phyloP scores from a whole-genome alignment of 2,113 vertebrate species.

The human (Homo sapiens) region GRCh38 chr11:2066001-2066500 shows the following conservation, averaged over 20 bases:
- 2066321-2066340: not conserved
- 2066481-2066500: not conserved
- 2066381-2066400: not conserved
- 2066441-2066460: not conserved
- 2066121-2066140: not conserved
- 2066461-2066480: not conserved
- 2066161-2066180: too few relatives aligned
- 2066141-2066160: not conserved
- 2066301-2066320: not conserved
- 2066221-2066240: not conserved
- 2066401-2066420: not conserved
- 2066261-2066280: not conserved
- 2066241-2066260: not conserved
- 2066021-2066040: not conserved
- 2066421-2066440: not conserved
- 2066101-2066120: not conserved
- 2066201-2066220: not conserved
- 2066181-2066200: too few relatives aligned
- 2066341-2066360: not conserved
- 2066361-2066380: not conserved
- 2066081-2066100: not conserved
- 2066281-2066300: not conserved
- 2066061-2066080: not conserved
- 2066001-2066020: not conserved
- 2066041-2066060: not conserved